Conservation (phyloP, 2,797 vertebrate species). For the Uromys caudimaculatus region DNA sequence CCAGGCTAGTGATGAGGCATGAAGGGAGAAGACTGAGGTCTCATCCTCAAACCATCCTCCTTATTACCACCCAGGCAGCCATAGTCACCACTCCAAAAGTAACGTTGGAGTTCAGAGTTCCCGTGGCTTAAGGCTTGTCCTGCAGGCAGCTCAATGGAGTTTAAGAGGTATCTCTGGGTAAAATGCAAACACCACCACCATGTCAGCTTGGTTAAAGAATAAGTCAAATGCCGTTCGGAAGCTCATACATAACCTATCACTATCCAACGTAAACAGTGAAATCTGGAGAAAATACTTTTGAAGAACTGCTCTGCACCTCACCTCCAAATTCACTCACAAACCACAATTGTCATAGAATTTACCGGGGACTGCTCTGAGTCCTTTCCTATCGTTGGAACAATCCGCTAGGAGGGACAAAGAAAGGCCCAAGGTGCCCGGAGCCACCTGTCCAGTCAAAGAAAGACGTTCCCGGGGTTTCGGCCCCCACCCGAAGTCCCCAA, state of each 20-base stretch:
- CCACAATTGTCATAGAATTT: fast-evolving
- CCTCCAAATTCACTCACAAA: background rate
- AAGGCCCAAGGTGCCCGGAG: background rate
- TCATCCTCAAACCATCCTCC: background rate
- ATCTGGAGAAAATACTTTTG: background rate
- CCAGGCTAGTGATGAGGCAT: background rate
- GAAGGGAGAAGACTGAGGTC: background rate
- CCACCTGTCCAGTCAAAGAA: background rate
- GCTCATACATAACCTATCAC: background rate
- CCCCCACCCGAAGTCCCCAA: background rate
- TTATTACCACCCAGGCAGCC: background rate
- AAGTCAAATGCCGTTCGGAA: background rate
- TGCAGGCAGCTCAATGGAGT: background rate
- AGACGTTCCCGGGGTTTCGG: background rate
- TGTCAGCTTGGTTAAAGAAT: background rate
- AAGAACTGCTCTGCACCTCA: background rate
- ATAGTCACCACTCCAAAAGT: background rate
- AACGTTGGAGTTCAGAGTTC: background rate
- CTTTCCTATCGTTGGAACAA: background rate
- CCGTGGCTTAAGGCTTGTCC: background rate
- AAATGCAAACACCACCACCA: background rate
- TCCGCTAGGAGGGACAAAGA: background rate
- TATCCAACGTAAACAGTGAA: background rate
- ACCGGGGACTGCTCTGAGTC: background rate
- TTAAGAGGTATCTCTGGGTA: background rate